phyloP scores from a whole-genome alignment of 2,113 vertebrate species.

The Seriola quinqueradiata region DNA sequence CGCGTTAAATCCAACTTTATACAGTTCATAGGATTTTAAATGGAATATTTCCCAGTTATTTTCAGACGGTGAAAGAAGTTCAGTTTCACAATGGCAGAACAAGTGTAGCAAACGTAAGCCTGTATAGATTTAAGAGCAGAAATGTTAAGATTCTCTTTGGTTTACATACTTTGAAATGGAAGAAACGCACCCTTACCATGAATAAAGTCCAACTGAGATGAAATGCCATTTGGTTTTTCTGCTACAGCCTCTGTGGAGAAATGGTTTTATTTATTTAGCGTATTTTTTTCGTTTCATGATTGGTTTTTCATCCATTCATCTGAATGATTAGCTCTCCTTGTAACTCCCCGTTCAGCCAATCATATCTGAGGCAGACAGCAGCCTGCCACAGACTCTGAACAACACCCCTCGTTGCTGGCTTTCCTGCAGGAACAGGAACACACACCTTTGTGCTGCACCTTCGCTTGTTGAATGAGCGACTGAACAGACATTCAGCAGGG shows the following conservation, averaged over 20 bases:
- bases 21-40: conserved; percentile 19
- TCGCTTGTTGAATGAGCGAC: neutral
- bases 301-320: neutral
- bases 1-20: neutral
- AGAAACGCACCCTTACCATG: neutral
- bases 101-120: conserved; percentile 29
- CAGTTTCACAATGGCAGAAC: conserved; percentile 13
- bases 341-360: too few species aligned
- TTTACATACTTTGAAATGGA: neutral
- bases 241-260: too few species aligned
- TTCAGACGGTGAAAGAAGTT: conserved; percentile 3
- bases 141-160: neutral
- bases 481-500: neutral
- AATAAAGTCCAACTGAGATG: neutral
- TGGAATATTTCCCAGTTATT: conserved; percentile 6
- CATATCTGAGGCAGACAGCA: neutral
- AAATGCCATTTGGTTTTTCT: neutral
- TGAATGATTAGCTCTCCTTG: neutral
- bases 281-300: neutral
- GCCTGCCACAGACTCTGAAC: neutral
- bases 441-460: neutral
- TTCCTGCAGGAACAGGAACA: neutral
- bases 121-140: conserved; percentile 4
- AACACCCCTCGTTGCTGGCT: neutral
- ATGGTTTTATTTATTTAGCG: neutral